Evolutionary conservation across 2,113 vertebrate species (phyloP).

Genomic region (Antidorcas marsupialis): DNA sequence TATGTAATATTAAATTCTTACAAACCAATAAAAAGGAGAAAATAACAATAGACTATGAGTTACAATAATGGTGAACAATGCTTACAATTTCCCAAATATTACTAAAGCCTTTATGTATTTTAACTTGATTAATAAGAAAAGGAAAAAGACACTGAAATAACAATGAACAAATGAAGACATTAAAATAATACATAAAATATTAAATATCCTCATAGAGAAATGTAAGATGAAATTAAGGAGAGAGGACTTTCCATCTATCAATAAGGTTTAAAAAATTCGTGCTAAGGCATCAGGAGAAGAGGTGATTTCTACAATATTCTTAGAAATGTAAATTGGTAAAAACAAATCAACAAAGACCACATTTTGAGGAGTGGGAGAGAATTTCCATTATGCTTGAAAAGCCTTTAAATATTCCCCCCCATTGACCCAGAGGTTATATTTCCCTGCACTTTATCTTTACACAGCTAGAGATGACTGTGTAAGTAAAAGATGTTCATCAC

Average conservation of each 20-base stretch:
- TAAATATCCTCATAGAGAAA: background rate
- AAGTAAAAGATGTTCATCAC: background rate
- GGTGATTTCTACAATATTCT: background rate
- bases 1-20: background rate
- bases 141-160: background rate
- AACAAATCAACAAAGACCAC: background rate
- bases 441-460: background rate
- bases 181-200: background rate
- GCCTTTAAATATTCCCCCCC: background rate
- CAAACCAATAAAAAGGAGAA: background rate
- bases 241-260: background rate
- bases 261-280: background rate
- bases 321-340: background rate
- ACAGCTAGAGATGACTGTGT: background rate
- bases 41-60: background rate
- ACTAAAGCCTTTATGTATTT: background rate
- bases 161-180: background rate
- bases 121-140: background rate
- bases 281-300: background rate
- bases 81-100: background rate
- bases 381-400: background rate
- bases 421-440: background rate
- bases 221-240: background rate
- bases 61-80: background rate
- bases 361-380: background rate